Evolutionary conservation across 2,888 invertebrate genomes (phyloP).

Genomic region (Apomyelois bistriatella): DNA sequence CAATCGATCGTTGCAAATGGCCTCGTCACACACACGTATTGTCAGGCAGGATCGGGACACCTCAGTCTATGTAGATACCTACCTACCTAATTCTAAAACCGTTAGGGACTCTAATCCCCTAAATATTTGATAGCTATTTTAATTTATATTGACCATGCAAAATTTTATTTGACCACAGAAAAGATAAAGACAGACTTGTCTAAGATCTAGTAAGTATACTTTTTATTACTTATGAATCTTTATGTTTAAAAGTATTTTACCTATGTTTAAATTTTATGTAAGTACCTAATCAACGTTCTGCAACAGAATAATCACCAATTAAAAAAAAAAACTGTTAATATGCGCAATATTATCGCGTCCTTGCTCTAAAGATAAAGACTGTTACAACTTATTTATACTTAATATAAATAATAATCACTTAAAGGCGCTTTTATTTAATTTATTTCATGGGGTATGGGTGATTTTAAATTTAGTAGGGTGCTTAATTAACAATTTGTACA

Average conservation of each 20-base stretch:
- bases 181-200: no score
- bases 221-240: no score
- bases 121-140: no score
- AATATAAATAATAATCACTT: conserved; percentile 26
- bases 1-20: conserved; percentile 76
- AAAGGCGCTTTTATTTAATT: conserved; percentile 32
- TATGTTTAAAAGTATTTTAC: no score
- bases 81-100: not conserved
- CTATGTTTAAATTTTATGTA: not conserved
- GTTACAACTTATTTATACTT: conserved; percentile 45
- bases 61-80: not conserved
- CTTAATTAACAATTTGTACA: no score
- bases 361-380: conserved; percentile 56
- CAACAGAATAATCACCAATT: not conserved
- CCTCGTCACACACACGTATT: conserved; percentile 38
- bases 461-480: no score
- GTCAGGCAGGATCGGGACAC: conserved; percentile 21
- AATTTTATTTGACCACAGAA: no score
- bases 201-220: no score
- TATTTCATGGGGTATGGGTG: not conserved
- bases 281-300: not conserved
- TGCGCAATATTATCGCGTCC: conserved; percentile 53
- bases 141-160: no score
- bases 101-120: no score
- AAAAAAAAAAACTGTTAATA: not conserved